Conservation (phyloP, 2,797 vertebrate genomes). For the Sebastes hubbsi region DNA sequence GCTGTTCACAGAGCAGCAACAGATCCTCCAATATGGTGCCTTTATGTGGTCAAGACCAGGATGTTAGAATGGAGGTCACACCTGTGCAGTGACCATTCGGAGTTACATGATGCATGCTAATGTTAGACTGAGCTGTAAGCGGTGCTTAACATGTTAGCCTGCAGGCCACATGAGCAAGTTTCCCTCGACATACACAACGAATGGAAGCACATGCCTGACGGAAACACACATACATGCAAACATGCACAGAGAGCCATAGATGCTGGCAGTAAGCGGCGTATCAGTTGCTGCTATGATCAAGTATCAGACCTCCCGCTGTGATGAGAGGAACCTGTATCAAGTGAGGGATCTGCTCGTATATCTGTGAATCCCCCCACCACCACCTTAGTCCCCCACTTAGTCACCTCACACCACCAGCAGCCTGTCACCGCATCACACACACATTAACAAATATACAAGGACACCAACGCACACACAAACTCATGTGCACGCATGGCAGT, state of each 20-base stretch:
- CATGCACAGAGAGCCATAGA: neutral
- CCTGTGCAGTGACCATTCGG: neutral
- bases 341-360: slow-evolving; percentile 5
- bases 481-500: neutral
- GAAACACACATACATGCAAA: neutral
- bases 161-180: neutral
- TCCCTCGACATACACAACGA: neutral
- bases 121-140: slow-evolving; percentile 3
- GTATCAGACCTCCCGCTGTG: slow-evolving; percentile 16
- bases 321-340: neutral
- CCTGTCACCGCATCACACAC: neutral
- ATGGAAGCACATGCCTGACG: neutral
- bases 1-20: neutral
- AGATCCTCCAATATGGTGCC: neutral
- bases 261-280: neutral
- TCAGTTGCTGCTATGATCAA: slow-evolving; percentile 19
- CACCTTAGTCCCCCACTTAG: neutral
- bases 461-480: neutral
- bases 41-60: neutral
- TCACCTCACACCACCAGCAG: neutral
- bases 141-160: neutral
- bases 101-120: slow-evolving; percentile 10
- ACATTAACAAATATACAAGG: neutral
- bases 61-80: slow-evolving; percentile 20
- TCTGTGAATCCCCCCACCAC: neutral